Evolutionary conservation across 2,113 vertebrate species (phyloP).

Genomic region (Trematomus loennbergii): DNA sequence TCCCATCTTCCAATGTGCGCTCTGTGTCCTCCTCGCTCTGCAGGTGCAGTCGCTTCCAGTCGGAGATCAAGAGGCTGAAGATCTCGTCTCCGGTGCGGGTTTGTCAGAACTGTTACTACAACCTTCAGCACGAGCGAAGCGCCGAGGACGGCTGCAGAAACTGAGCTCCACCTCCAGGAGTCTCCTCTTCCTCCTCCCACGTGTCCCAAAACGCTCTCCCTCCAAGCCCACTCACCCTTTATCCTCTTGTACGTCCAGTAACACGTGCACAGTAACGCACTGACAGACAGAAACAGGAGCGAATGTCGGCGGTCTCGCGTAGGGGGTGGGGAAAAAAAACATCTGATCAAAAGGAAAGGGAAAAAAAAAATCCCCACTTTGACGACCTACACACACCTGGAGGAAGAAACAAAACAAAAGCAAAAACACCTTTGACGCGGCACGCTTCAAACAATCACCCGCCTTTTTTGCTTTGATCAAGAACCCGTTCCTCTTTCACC

Average conservation of each 20-base stretch:
- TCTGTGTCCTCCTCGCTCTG: background rate
- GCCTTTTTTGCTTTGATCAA: conserved; percentile 47
- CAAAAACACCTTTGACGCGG: background rate
- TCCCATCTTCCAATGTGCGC: too few relatives aligned
- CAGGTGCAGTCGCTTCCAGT: conserved; percentile 98
- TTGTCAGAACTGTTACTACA: conserved; percentile 99
- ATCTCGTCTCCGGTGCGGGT: conserved; percentile 97
- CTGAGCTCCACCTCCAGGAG: conserved; percentile 66
- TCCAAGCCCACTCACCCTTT: background rate
- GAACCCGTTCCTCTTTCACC: conserved; percentile 41
- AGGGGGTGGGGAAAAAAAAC: background rate
- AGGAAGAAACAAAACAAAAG: background rate
- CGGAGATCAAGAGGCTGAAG: conserved; percentile 97
- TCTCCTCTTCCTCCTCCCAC: background rate
- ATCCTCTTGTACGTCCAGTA: conserved; percentile 8
- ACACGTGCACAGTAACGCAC: conserved; percentile 78
- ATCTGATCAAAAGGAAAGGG: background rate
- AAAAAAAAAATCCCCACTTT: conserved; percentile 27
- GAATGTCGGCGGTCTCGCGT: background rate
- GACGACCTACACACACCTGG: conserved; percentile 26
- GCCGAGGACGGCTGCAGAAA: conserved; percentile 90
- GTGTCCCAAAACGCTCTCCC: background rate
- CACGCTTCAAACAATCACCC: conserved; percentile 35
- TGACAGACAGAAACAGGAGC: conserved; percentile 24
- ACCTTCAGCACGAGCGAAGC: conserved; percentile 93